These are phyloP conservation scores for Hippocampus zosterae DNA, from an alignment of 2,113 vertebrate species.

Conservation along the genomic window DNA sequence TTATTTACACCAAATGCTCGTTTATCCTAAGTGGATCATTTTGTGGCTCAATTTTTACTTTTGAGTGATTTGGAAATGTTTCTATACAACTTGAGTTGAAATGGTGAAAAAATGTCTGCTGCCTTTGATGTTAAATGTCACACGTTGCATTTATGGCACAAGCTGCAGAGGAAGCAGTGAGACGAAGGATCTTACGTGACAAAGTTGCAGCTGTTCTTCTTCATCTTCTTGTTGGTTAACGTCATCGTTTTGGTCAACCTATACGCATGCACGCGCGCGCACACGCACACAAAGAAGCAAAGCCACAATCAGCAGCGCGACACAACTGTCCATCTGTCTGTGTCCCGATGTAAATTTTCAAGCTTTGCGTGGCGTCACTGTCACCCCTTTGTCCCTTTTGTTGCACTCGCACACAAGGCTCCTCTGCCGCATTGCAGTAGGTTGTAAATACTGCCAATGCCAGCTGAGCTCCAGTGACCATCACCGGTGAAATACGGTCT, in stretches of 20 bases:
- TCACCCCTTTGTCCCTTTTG: conserved; percentile 50
- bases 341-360: conserved; percentile 20
- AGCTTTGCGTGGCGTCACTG: conserved; percentile 29
- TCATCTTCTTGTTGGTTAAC: background rate
- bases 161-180: background rate
- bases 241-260: background rate
- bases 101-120: background rate
- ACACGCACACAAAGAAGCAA: background rate
- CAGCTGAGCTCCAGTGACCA: conserved; percentile 59
- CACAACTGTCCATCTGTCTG: conserved; percentile 15
- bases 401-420: conserved; percentile 7
- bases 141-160: background rate
- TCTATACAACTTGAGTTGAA: background rate
- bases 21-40: no score
- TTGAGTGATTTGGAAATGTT: no score
- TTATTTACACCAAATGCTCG: no score
- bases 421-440: conserved; percentile 70
- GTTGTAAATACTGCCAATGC: conserved; percentile 66
- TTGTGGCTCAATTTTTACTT: no score
- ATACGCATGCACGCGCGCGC: background rate
- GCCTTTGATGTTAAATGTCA: background rate
- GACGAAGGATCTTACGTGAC: conserved; percentile 2
- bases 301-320: conserved; percentile 4
- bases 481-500: conserved; percentile 66
- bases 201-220: conserved; percentile 4